A percentile compares a stretch with the other conserved stretches of the same genome.
Evolutionary conservation across 2,113 vertebrate species (phyloP).

Genomic region (Catharus fuscescens): DNA sequence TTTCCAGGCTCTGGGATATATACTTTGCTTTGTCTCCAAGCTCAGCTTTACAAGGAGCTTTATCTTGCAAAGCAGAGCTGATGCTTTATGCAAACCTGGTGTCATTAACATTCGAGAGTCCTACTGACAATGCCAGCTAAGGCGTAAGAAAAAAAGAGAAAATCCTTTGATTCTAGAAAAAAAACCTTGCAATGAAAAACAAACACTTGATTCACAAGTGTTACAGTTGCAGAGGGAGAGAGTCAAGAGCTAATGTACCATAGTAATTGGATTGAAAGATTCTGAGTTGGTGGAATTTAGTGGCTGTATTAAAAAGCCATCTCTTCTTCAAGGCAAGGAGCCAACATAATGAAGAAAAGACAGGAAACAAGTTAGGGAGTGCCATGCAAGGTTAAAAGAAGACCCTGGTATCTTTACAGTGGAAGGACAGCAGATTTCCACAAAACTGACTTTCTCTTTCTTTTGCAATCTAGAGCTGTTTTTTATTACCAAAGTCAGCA

Average conservation of each 20-base stretch:
- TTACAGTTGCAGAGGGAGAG: slow-evolving; percentile 39
- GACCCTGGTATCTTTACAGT: slow-evolving; percentile 32
- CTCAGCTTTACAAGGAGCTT: neutral
- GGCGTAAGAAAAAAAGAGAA: neutral
- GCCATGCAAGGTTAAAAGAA: slow-evolving; percentile 31
- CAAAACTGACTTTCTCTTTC: neutral
- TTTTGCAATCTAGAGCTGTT: neutral
- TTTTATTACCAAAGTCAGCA: slow-evolving; percentile 52
- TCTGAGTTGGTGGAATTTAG: slow-evolving; percentile 73
- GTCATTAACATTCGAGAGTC: slow-evolving; percentile 15
- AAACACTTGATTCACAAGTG: slow-evolving; percentile 56
- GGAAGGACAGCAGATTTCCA: slow-evolving; percentile 26
- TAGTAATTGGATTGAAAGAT: slow-evolving; percentile 78
- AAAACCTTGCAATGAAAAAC: slow-evolving; percentile 34
- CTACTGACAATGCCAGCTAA: neutral
- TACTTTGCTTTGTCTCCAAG: neutral
- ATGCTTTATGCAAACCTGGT: neutral
- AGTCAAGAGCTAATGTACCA: slow-evolving; percentile 77
- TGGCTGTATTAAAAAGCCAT: slow-evolving; percentile 72
- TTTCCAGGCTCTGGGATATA: neutral
- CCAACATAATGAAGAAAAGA: slow-evolving; percentile 64
- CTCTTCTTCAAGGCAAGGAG: slow-evolving; percentile 52
- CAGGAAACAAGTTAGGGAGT: slow-evolving; percentile 42
- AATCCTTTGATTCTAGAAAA: slow-evolving; percentile 36
- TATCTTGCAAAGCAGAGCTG: neutral